Percentiles rank a stretch among this genome's conserved stretches.
Conservation (phyloP, 2,113 vertebrate species). For the Eptesicus fuscus region DNA sequence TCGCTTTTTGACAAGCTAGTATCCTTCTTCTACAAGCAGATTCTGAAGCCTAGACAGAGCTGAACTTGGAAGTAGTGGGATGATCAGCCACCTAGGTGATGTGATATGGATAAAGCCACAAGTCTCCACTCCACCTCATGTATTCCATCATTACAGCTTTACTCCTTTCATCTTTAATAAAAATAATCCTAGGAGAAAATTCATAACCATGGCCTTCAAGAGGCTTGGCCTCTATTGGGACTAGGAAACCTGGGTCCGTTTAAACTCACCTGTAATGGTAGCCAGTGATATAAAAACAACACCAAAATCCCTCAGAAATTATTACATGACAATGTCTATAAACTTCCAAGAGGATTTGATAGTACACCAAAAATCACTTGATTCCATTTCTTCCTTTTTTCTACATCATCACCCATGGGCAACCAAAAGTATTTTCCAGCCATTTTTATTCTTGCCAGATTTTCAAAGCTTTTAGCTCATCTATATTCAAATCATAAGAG, state of each 20-base stretch:
- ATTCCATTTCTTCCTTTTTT: background rate
- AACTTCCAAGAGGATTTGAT: background rate
- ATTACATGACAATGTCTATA: background rate
- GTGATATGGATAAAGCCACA: background rate
- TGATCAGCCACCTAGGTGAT: background rate
- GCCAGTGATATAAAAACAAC: background rate
- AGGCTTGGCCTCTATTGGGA: background rate
- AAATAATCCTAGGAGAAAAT: background rate
- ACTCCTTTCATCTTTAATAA: background rate
- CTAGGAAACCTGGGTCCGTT: background rate
- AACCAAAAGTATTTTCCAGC: conserved; percentile 6
- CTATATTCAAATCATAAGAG: conserved; percentile 5
- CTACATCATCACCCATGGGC: background rate
- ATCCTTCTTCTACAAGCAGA: background rate
- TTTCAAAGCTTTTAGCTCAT: conserved; percentile 23
- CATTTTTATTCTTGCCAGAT: conserved; percentile 17
- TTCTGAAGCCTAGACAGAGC: background rate
- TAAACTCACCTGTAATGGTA: background rate
- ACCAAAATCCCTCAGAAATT: background rate
- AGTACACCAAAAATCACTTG: background rate
- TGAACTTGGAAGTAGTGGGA: background rate
- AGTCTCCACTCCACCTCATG: background rate
- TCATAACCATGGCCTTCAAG: background rate
- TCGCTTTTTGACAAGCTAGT: background rate
- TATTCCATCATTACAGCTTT: background rate